phyloP scores from a whole-genome alignment of 2,113 vertebrate species.

The Chascanopsetta lugubris region DNA sequence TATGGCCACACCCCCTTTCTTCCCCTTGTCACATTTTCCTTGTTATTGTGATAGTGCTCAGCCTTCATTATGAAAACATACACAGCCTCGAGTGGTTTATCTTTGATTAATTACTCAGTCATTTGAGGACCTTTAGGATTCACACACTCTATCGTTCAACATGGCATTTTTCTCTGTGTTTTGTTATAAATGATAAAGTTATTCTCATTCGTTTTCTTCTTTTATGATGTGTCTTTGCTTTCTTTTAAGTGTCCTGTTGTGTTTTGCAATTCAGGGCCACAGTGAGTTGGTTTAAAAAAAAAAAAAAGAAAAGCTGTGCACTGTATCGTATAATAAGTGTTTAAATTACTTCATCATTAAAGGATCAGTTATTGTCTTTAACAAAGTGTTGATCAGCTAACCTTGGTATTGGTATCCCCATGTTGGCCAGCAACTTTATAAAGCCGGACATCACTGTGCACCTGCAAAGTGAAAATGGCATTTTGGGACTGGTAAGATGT shows the following conservation, averaged over 20 bases:
- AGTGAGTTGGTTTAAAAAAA: no score
- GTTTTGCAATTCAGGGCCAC: no score
- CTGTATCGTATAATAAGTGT: no score
- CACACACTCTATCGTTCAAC: not conserved
- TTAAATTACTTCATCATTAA: no score
- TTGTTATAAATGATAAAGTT: no score
- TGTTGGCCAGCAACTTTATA: slow-evolving; percentile 98
- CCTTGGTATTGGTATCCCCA: slow-evolving; percentile 96
- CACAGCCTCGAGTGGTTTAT: not conserved
- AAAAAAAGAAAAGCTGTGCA: no score
- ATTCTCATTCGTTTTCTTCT: no score
- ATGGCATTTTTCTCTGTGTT: not conserved
- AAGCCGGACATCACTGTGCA: slow-evolving; percentile 92
- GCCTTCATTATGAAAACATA: not conserved
- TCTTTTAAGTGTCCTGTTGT: no score
- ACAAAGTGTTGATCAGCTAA: slow-evolving; percentile 84
- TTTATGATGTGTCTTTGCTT: no score
- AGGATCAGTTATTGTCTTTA: slow-evolving; percentile 40
- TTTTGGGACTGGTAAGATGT: slow-evolving; percentile 93
- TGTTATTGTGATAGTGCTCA: not conserved
- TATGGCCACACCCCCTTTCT: not conserved
- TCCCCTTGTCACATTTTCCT: not conserved
- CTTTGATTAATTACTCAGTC: slow-evolving; percentile 24
- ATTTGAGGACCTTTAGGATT: slow-evolving; percentile 1
- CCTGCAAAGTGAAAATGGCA: slow-evolving; percentile 98